These are phyloP conservation scores for Vireo altiloquus DNA, from an alignment of 2,113 vertebrate species.

Conservation along the genomic window DNA sequence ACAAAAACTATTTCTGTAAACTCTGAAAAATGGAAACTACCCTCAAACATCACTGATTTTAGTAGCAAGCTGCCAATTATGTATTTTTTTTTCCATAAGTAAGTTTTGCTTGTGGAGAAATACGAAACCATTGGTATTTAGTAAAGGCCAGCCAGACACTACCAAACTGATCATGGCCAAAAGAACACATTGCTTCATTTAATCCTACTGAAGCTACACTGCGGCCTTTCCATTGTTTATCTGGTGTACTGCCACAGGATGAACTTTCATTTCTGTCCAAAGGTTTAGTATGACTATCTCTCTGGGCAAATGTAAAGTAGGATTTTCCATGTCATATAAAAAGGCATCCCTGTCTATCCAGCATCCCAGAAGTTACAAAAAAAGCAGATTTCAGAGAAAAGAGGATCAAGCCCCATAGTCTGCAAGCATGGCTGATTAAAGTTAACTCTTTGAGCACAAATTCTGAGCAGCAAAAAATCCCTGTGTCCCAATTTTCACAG, in stretches of 20 bases:
- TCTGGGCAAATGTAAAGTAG: neutral
- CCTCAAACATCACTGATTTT: neutral
- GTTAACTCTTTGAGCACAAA: neutral
- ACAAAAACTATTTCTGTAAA: neutral
- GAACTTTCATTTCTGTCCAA: neutral
- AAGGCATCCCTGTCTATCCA: neutral
- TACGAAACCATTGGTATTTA: slow-evolving; percentile 33
- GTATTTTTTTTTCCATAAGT: slow-evolving; percentile 4
- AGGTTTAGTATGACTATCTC: neutral
- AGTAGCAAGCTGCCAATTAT: slow-evolving; percentile 29
- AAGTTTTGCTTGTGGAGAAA: slow-evolving; percentile 34
- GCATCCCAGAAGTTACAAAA: neutral
- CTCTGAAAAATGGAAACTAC: slow-evolving; percentile 33
- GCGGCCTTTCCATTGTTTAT: neutral
- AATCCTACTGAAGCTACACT: neutral
- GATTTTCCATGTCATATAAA: neutral
- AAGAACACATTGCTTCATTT: neutral
- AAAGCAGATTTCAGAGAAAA: neutral
- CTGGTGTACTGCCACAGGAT: neutral
- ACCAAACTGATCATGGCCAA: neutral
- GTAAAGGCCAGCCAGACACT: slow-evolving; percentile 36
- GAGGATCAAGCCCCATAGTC: neutral
- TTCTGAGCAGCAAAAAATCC: neutral
- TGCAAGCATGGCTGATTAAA: neutral
- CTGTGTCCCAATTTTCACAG: fast-evolving